Base-by-base conservation (phyloP, 2,888 invertebrate genomes). In the Coleophora flavipennella region DNA sequence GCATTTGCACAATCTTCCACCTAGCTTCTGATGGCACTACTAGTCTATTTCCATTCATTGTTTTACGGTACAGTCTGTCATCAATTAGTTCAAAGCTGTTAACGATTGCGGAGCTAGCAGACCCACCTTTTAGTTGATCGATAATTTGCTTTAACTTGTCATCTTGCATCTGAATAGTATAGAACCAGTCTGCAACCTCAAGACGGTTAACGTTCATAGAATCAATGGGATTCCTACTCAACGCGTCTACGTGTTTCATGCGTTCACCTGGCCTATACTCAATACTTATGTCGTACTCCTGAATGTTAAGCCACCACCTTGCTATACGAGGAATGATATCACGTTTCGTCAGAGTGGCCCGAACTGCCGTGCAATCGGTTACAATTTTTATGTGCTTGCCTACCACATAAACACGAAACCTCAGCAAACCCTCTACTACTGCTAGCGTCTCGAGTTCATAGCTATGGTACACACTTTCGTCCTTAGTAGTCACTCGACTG, bases 371-470 rank as follows among this genome's bases (percentile, higher is more conserved):
- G 41, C 65, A 70, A 39, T 67, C 67, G 0, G 52, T 55, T 1
- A 52, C 42, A 1, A 53, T 37, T 33, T 46, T 48, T 8, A 56
- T 36, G 1, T 38, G 46, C 36, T 49, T 50, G 14, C 54, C 57
- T 6, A 48, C 10, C 0, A 57, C 12, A 35, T 59, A 58, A 0
- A 55, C 47, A 0, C 57, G 35, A 38, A 59, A 57, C 3, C 40
- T 37, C 11, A 47, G 44, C 4, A 66, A 39, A 0, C 59, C 53
- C 44, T 55, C 53, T 1, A 55, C 53, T 32, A 64, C 60, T 0
- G 64, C 63, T 1, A 67, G 42, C 0, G 64, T 62, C 40, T 69
- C 49, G 0, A 70, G 45, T 33, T 70, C 65, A 41, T 67, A 70
- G 51, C 45, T 69, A 57, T 55, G 56, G 37, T 56, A 65, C 1